A percentile compares a stretch with the other conserved stretches of the same genome.
phyloP scores from a whole-genome alignment of 53 echinoderm and acorn worm genomes.

The Stichopus horrens region DNA sequence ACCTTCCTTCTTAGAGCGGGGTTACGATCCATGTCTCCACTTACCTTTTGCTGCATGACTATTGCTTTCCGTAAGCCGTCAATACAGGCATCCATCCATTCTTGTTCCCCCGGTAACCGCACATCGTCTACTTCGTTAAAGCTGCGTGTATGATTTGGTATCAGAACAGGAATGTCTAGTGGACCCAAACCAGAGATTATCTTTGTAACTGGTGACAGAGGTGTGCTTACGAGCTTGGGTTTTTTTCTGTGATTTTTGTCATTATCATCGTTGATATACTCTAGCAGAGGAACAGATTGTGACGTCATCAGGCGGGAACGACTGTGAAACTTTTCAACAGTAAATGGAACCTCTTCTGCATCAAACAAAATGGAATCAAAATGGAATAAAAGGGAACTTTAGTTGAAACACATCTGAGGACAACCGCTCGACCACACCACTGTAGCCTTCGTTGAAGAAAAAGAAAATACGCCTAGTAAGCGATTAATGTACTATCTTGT shows the following conservation, averaged over 20 bases:
- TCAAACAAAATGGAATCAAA: no score
- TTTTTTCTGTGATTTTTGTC: not conserved
- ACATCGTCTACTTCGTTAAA: not conserved
- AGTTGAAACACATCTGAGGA: no score
- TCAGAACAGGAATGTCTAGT: not conserved
- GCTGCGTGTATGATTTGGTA: not conserved
- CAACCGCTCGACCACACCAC: no score
- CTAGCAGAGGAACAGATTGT: not conserved
- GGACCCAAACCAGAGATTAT: not conserved
- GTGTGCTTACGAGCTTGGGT: not conserved
- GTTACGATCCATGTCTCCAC: not conserved
- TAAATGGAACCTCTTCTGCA: not conserved
- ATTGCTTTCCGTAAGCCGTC: slow-evolving; percentile 32
- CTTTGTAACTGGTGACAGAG: not conserved
- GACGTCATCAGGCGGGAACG: not conserved
- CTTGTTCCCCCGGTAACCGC: slow-evolving; percentile 1
- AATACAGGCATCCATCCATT: slow-evolving; percentile 21
- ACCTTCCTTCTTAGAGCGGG: no score
- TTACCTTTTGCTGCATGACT: not conserved
- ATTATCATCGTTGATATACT: not conserved
- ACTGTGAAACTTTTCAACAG: not conserved
- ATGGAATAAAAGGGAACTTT: no score
- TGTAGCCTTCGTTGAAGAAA: no score
- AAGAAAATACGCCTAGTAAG: no score
- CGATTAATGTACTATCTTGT: no score